These are phyloP conservation scores for Tinea trinotella DNA, from an alignment of 2,888 invertebrate species.

Conservation along the genomic window DNA sequence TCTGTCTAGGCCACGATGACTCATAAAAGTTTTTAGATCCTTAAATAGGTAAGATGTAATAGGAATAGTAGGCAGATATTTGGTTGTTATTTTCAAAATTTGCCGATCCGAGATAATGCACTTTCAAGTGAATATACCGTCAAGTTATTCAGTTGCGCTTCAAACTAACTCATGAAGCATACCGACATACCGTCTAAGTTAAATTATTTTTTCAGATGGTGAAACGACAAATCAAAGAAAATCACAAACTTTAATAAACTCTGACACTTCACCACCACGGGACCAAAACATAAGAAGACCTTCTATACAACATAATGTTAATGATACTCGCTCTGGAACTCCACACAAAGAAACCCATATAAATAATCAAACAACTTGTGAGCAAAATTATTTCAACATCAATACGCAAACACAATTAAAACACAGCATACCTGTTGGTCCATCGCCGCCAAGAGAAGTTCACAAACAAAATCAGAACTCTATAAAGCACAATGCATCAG, in stretches of 20 bases:
- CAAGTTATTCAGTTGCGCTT: too few relatives aligned
- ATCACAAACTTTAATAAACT: slow-evolving; percentile 68
- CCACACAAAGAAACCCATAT: not conserved
- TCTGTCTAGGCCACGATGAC: not conserved
- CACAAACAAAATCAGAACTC: slow-evolving; percentile 23
- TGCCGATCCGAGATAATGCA: too few relatives aligned
- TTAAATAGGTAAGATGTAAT: too few relatives aligned
- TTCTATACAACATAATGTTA: not conserved
- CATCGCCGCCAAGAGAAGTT: slow-evolving; percentile 8
- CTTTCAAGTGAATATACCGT: too few relatives aligned
- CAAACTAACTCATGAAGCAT: too few relatives aligned
- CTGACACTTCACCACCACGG: slow-evolving; percentile 65
- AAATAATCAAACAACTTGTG: not conserved
- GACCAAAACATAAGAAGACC: slow-evolving; percentile 27
- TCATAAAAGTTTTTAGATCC: not conserved
- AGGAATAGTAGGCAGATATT: too few relatives aligned
- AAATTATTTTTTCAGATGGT: slow-evolving; percentile 4
- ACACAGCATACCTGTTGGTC: slow-evolving; percentile 7
- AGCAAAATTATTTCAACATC: not conserved
- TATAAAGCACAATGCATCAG: slow-evolving; percentile 10
- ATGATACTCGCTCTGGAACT: not conserved
- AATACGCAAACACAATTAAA: slow-evolving; percentile 4
- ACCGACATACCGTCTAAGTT: too few relatives aligned
- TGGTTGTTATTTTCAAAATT: too few relatives aligned
- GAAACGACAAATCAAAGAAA: slow-evolving; percentile 23